These are phyloP conservation scores for Chaetura pelagica DNA, from an alignment of 2,113 vertebrate species.

Conservation along the genomic window DNA sequence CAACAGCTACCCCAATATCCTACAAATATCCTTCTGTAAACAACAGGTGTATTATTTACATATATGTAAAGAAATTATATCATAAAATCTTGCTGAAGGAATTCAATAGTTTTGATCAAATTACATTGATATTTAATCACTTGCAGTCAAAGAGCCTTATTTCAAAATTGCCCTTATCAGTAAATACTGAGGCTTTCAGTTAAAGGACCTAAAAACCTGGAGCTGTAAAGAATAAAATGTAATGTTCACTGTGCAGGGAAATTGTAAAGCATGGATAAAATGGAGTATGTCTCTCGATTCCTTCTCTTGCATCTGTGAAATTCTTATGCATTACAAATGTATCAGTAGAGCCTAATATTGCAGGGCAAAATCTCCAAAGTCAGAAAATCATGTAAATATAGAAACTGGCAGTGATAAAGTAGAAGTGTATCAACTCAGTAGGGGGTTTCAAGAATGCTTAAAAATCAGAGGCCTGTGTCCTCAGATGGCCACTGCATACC, in stretches of 20 bases:
- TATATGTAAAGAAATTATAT: neutral
- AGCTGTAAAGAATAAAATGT: neutral
- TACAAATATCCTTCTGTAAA: neutral
- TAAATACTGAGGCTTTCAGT: neutral
- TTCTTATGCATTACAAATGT: neutral
- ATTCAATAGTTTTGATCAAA: slow-evolving; percentile 14
- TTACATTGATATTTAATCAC: slow-evolving; percentile 24
- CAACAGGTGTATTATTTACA: neutral
- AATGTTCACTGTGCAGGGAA: neutral
- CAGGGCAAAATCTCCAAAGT: neutral
- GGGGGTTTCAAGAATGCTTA: neutral
- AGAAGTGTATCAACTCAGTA: neutral
- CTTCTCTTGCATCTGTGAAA: neutral
- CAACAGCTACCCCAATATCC: neutral
- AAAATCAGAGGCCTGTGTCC: neutral
- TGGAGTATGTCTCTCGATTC: neutral
- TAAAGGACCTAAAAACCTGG: neutral
- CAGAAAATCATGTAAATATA: neutral
- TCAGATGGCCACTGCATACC: neutral
- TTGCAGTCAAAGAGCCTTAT: neutral
- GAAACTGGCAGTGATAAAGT: neutral
- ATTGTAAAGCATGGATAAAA: neutral
- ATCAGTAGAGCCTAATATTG: neutral
- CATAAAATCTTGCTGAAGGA: neutral
- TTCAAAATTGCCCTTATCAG: slow-evolving; percentile 36